Conservation (phyloP, 2,888 invertebrate species). For the Drosophila neutralis region DNA sequence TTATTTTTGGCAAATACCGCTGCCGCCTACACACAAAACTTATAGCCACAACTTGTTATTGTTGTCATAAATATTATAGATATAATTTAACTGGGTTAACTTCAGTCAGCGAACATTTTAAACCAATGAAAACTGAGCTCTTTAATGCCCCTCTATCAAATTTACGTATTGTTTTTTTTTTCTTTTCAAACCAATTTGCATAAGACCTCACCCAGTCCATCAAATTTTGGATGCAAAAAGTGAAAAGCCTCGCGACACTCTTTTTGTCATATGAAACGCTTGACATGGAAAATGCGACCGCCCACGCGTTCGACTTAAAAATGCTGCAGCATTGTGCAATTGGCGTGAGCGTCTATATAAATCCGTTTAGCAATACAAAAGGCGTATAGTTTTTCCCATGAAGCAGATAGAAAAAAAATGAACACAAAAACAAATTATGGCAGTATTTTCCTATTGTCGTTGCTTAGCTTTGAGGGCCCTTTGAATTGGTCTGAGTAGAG, state of each 20-base stretch:
- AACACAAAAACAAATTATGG: constrained; percentile 68
- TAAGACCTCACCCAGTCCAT: constrained; percentile 50
- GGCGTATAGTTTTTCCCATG: constrained; percentile 74
- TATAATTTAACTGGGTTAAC: constrained; percentile 64
- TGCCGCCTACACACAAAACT: constrained; percentile 30
- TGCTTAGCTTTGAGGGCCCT: constrained; percentile 56
- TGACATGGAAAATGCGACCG: constrained; percentile 29
- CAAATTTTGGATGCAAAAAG: constrained; percentile 31
- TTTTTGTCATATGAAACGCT: constrained; percentile 17
- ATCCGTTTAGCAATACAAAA: constrained; percentile 71
- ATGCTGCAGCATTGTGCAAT: constrained; percentile 64
- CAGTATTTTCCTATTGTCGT: constrained; percentile 74
- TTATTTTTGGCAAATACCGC: constrained; percentile 45
- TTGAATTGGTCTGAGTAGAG: constrained; percentile 53
- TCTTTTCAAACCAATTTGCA: constrained; percentile 52
- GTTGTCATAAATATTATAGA: constrained; percentile 53
- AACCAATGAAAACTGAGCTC: constrained; percentile 36
- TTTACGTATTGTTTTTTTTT: constrained; percentile 33
- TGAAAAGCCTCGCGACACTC: constrained; percentile 58
- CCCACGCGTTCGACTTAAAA: constrained; percentile 26
- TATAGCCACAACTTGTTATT: constrained; percentile 34
- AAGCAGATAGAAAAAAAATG: constrained; percentile 22
- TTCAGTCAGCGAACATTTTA: constrained; percentile 41
- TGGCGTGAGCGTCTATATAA: constrained; percentile 79
- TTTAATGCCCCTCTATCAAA: constrained; percentile 41